Conservation (phyloP, 2,797 vertebrate genomes). For the Chiloscyllium punctatum region DNA sequence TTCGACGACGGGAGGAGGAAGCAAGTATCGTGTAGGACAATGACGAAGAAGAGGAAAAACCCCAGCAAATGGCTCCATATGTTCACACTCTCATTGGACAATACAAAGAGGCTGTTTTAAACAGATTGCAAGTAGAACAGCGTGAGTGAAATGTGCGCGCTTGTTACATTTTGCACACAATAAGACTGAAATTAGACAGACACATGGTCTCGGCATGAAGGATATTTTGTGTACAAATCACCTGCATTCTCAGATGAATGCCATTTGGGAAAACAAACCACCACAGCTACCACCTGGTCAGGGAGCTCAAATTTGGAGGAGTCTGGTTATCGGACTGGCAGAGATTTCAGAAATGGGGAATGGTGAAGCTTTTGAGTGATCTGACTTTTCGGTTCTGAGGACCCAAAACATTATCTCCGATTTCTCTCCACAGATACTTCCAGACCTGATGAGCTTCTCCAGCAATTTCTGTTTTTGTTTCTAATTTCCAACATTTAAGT, state of each 20-base stretch:
- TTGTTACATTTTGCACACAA: neutral
- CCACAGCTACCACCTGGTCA: neutral
- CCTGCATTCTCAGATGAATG: neutral
- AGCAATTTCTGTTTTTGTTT: too few relatives aligned
- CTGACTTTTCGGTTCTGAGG: neutral
- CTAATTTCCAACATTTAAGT: too few relatives aligned
- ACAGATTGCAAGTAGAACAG: constrained; percentile 13
- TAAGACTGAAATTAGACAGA: neutral
- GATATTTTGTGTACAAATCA: neutral
- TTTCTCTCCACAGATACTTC: too few relatives aligned
- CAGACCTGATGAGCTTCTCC: too few relatives aligned
- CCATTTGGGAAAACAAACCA: neutral
- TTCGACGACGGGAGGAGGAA: constrained; percentile 34
- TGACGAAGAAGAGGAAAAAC: constrained; percentile 37
- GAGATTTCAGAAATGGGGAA: neutral
- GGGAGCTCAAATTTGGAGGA: neutral
- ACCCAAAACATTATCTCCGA: too few relatives aligned
- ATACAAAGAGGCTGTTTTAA: constrained; percentile 35
- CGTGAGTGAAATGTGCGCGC: neutral
- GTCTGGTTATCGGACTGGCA: neutral
- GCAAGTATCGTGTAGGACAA: constrained; percentile 34
- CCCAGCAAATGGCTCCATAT: constrained; percentile 40
- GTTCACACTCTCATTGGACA: constrained; percentile 40
- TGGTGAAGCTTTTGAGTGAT: neutral
- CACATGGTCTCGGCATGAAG: neutral